Evolutionary conservation across 30 jellyfish, hydroid and myxozoan species (phyloP), one percentile per base, ranked within the genome.

Genomic region (Rhopilema esculentum): DNA sequence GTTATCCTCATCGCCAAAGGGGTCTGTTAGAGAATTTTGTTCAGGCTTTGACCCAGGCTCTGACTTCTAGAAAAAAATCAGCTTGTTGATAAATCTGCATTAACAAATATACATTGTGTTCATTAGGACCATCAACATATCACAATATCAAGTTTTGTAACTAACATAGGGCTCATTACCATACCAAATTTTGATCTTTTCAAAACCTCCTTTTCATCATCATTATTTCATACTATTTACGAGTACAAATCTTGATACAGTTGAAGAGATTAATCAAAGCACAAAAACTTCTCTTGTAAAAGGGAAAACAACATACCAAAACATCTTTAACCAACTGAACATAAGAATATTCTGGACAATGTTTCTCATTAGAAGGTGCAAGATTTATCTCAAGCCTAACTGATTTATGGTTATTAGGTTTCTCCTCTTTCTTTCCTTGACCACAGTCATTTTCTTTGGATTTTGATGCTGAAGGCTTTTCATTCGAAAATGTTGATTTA

Each of bases 321-420:
- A 75, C 27, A 32, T 68, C 63, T 57, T 86, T 88, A 1, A 88
- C 64, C 48, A 88, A 33, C 24, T 83, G 27, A 24, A 29, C 52
- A 64, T 86, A 93, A 20, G 89, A 76, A 80, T 81, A 85, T 72
- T 93, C 98, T 40, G 97, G 94, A 75, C 91, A 93, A 7, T 51
- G 50, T 24, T 81, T 75, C 21, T 93, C 97, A 75, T 81, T 83
- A 27, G 97, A 87, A 61, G 83, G 85, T n/a, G 51, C 61, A 15
- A 93, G 83, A 40, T 77, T 40, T 52, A 93, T 50, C 28, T 65
- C 83, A 27, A 88, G 74, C 49, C 97, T 70, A 24, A 79, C 33
- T 30, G 97, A 30, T 30, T 70, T 66, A 69, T 70, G 73, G 20
- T 69, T 40, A 18, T 68, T 68, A 31, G 30, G 72, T 25, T 27